These are phyloP conservation scores for Orchesella flavescens DNA, from an alignment of 2,888 invertebrate genomes.

Conservation along the genomic window DNA sequence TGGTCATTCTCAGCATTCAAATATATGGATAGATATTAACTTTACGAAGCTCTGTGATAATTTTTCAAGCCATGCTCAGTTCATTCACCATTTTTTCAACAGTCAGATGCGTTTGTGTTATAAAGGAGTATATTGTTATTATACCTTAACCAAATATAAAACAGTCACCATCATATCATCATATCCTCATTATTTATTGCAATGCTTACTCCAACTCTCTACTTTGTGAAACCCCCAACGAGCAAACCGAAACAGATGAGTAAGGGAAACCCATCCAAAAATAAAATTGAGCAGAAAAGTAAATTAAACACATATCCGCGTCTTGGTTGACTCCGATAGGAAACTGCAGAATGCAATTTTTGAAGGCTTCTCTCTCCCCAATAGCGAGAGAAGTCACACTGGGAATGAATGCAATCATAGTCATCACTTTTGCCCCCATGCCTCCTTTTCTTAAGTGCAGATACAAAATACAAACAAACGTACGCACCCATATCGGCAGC, in stretches of 20 bases:
- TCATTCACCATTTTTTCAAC: slow-evolving; percentile 11
- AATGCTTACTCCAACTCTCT: slow-evolving; percentile 17
- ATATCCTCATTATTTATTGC: not conserved
- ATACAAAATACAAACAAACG: too few relatives aligned
- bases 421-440: not conserved
- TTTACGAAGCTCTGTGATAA: not conserved
- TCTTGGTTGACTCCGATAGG: slow-evolving; percentile 51
- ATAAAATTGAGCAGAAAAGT: slow-evolving; percentile 43
- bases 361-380: not conserved
- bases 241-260: not conserved
- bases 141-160: not conserved
- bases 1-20: not conserved
- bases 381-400: slow-evolving; percentile 47
- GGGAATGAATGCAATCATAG: slow-evolving; percentile 32
- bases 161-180: not conserved
- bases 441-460: not conserved
- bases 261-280: slow-evolving; percentile 35
- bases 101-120: not conserved
- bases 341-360: not conserved
- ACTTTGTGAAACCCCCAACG: slow-evolving; percentile 47
- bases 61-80: not conserved
- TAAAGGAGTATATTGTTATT: not conserved
- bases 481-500: too few relatives aligned
- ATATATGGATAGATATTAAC: not conserved
- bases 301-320: slow-evolving; percentile 59